Evolutionary conservation across 1,140 invertebrate genomes (phyloP).

Genomic region (Plutomurus gul): DNA sequence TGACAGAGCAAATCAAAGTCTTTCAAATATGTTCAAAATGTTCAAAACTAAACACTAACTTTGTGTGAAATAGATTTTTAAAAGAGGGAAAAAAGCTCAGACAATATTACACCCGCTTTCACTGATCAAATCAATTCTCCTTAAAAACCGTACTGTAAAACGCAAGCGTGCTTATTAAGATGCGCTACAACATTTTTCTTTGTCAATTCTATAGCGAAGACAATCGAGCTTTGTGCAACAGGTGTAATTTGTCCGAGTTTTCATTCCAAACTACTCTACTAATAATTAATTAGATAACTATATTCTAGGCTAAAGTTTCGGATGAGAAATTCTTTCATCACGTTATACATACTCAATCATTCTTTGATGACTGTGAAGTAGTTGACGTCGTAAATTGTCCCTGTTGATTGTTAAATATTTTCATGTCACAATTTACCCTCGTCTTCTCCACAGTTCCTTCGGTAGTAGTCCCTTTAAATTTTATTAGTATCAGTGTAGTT

Average conservation of each 20-base stretch:
- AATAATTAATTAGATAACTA: not conserved
- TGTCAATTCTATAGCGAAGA: not conserved
- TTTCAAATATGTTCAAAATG: conserved; percentile 30
- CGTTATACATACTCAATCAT: conserved; percentile 43
- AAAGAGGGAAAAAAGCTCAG: not conserved
- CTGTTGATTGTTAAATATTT: not conserved
- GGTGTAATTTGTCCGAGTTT: conserved; percentile 3
- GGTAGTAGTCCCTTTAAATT: not conserved
- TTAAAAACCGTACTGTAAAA: too few relatives aligned
- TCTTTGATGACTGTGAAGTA: conserved; percentile 23
- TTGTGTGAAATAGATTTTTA: conserved; percentile 11
- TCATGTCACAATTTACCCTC: not conserved
- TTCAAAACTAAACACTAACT: conserved; percentile 28
- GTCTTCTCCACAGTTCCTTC: conserved; percentile 18
- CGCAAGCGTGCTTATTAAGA: too few relatives aligned
- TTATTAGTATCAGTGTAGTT: not conserved
- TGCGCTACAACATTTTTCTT: not conserved
- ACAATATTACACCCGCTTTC: not conserved
- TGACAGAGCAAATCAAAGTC: conserved; percentile 22
- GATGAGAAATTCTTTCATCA: conserved; percentile 20
- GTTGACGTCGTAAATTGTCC: not conserved
- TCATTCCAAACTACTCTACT: not conserved
- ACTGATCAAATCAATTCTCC: too few relatives aligned
- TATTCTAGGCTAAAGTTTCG: conserved; percentile 4
- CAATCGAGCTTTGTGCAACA: conserved; percentile 1